A percentile compares a stretch with the other conserved stretches of the same genome.
These are phyloP conservation scores for Orchesella flavescens DNA, from an alignment of 2,888 invertebrate species.

Conservation along the genomic window DNA sequence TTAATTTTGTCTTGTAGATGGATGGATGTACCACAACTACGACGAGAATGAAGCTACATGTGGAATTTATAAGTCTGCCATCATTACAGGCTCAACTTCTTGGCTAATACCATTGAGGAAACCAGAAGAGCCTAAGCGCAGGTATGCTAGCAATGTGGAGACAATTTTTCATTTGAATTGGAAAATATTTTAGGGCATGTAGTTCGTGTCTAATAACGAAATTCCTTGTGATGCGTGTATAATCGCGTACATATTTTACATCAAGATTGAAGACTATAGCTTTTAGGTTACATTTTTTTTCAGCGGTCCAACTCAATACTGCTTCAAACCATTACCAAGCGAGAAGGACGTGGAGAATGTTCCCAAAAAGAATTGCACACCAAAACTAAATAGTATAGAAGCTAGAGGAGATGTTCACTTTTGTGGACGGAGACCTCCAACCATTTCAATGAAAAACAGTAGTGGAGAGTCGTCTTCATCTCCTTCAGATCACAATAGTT, in stretches of 20 bases:
- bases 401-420: background rate
- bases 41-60: background rate
- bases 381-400: background rate
- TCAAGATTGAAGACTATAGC: too few relatives aligned
- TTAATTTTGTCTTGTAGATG: background rate
- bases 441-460: background rate
- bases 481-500: background rate
- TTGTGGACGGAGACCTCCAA: background rate
- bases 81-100: constrained; percentile 7
- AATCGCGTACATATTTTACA: background rate
- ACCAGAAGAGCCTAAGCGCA: background rate
- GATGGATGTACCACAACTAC: background rate
- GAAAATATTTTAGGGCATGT: background rate
- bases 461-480: background rate
- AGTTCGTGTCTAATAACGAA: constrained; percentile 2
- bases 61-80: constrained; percentile 18
- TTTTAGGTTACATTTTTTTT: background rate
- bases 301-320: background rate
- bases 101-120: background rate
- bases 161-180: too few relatives aligned
- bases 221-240: background rate
- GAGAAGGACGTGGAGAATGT: background rate
- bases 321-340: background rate
- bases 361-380: background rate
- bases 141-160: constrained; percentile 4